Percentiles rank a stretch among this genome's conserved stretches.
Conservation (phyloP, 2,113 vertebrate species). For the Pollimyrus isidori region DNA sequence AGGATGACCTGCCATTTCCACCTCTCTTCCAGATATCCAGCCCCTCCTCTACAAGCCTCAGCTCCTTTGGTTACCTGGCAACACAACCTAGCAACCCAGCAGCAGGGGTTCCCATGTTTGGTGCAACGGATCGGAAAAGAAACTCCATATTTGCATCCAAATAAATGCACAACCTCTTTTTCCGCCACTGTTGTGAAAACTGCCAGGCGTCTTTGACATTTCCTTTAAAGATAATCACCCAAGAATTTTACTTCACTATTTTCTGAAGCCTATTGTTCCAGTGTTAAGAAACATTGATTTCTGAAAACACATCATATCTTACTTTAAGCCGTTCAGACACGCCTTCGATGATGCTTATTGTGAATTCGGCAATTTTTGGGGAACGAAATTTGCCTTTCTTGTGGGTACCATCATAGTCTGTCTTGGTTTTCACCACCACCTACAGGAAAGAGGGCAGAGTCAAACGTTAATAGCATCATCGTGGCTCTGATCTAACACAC, state of each 20-base stretch:
- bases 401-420: slow-evolving; percentile 80
- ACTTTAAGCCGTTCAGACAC: slow-evolving; percentile 90
- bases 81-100: slow-evolving; percentile 62
- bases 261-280: not conserved
- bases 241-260: not conserved
- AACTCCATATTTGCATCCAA: not conserved
- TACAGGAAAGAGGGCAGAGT: slow-evolving; percentile 36
- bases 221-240: not conserved
- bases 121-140: not conserved
- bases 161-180: not conserved
- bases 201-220: not conserved
- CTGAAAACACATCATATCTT: slow-evolving; percentile 41
- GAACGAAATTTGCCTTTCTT: slow-evolving; percentile 79
- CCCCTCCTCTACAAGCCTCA: slow-evolving; percentile 21
- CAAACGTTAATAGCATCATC: not conserved
- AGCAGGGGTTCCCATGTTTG: not conserved
- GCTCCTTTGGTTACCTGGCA: slow-evolving; percentile 65
- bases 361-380: slow-evolving; percentile 87
- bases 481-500: not conserved
- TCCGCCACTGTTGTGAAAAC: not conserved
- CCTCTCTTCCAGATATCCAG: slow-evolving; percentile 3
- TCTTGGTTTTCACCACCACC: slow-evolving; percentile 94
- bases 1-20: slow-evolving; percentile 3
- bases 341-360: slow-evolving; percentile 85
- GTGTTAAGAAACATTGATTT: not conserved